Conservation (phyloP, 2,797 vertebrate genomes). For the Eremophila alpestris region DNA sequence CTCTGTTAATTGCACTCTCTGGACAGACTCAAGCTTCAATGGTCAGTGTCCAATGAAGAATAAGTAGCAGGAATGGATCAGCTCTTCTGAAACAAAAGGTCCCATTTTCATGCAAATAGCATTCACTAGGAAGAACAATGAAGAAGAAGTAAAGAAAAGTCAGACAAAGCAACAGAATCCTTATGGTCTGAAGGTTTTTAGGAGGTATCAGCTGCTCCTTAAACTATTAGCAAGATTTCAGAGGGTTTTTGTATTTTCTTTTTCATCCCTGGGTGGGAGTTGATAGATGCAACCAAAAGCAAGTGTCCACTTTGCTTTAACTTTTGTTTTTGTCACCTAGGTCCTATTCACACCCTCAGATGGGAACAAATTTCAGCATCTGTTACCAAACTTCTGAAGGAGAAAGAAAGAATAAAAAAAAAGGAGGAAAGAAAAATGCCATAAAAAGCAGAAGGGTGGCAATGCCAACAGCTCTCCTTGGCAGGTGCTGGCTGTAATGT, state of each 20-base stretch:
- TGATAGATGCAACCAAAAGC: background rate
- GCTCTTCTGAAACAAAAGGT: background rate
- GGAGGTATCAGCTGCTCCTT: background rate
- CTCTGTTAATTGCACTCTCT: background rate
- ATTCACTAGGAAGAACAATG: background rate
- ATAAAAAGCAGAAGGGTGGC: rapidly evolving
- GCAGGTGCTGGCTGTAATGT: background rate
- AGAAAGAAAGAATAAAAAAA: background rate
- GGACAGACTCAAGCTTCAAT: background rate
- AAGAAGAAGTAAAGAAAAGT: background rate
- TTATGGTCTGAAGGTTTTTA: background rate
- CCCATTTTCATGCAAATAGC: slow-evolving; percentile 1
- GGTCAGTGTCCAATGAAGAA: background rate
- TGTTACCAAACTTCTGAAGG: background rate
- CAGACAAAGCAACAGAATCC: background rate
- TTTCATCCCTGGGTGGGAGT: background rate
- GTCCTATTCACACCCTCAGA: background rate
- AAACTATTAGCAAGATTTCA: background rate
- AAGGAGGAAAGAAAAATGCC: background rate
- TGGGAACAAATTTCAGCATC: background rate
- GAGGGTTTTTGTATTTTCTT: background rate
- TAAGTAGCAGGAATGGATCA: background rate
- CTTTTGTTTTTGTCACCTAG: background rate
- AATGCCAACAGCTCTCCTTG: background rate
- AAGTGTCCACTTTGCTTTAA: background rate